phyloP scores from a whole-genome alignment of 1,140 invertebrate species.

The Lordiphosa collinella region DNA sequence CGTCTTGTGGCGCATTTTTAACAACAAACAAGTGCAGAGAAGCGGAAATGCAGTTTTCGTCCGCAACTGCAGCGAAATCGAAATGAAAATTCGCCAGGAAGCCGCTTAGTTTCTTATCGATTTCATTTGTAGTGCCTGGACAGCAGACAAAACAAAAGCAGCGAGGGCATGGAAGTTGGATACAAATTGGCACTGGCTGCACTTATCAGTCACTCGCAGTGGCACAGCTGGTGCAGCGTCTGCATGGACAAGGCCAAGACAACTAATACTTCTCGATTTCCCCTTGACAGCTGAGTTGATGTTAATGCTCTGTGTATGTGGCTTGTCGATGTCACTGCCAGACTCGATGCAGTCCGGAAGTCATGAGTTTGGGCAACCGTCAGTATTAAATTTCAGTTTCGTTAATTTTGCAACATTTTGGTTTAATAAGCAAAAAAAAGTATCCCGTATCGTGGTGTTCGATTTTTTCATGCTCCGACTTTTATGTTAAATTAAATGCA shows the following conservation, averaged over 20 bases:
- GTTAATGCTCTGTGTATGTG: slow-evolving; percentile 32
- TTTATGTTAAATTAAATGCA: slow-evolving; percentile 25
- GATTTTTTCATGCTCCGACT: not conserved
- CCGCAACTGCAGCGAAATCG: slow-evolving; percentile 39
- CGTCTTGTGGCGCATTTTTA: slow-evolving; percentile 51
- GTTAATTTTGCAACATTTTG: no score
- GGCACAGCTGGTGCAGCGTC: slow-evolving; percentile 8
- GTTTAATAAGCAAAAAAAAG: slow-evolving; percentile 2
- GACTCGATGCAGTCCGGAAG: not conserved
- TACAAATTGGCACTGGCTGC: slow-evolving; percentile 32
- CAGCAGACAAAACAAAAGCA: not conserved
- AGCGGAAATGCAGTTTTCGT: slow-evolving; percentile 46
- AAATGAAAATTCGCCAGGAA: slow-evolving; percentile 59
- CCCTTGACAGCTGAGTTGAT: slow-evolving; percentile 32
- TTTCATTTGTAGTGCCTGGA: slow-evolving; percentile 31
- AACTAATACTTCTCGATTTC: not conserved
- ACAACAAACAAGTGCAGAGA: slow-evolving; percentile 33
- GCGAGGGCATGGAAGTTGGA: not conserved
- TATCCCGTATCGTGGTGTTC: no score
- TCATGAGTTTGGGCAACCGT: no score
- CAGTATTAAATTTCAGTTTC: no score
- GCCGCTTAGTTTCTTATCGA: slow-evolving; percentile 59
- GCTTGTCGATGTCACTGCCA: not conserved
- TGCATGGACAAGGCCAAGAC: slow-evolving; percentile 12
- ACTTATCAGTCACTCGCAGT: slow-evolving; percentile 57